These are phyloP conservation scores for Cheiracanthium punctorium DNA, from an alignment of 2,888 invertebrate species.

Conservation along the genomic window DNA sequence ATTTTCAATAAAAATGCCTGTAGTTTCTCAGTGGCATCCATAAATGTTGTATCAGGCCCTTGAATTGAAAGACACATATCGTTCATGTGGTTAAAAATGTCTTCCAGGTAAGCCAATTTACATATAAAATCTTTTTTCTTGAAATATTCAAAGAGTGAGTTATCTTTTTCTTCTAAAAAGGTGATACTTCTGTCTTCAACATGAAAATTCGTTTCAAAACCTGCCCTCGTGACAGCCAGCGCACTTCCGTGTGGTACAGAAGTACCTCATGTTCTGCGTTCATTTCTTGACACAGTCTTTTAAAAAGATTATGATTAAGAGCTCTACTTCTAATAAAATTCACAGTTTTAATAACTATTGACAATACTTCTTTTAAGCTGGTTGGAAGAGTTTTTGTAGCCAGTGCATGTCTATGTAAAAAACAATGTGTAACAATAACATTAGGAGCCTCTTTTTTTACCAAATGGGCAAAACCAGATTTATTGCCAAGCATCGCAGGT, in stretches of 20 bases:
- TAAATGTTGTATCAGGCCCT: constrained; percentile 43
- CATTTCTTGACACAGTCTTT: constrained; percentile 56
- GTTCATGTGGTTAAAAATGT: constrained; percentile 34
- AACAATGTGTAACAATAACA: too few species aligned
- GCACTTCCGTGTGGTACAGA: constrained; percentile 52
- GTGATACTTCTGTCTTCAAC: constrained; percentile 48
- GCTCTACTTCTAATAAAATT: constrained; percentile 56
- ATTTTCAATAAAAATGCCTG: constrained; percentile 49
- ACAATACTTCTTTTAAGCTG: constrained; percentile 43
- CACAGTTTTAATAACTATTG: constrained; percentile 38
- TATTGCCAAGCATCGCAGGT: too few species aligned
- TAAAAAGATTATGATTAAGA: constrained; percentile 57
- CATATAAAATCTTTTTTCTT: too few species aligned
- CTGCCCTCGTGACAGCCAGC: constrained; percentile 50
- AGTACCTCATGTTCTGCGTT: constrained; percentile 57
- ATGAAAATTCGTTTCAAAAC: constrained; percentile 54
- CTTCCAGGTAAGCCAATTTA: too few species aligned
- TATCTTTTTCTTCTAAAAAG: too few species aligned
- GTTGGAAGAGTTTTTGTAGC: constrained; percentile 55
- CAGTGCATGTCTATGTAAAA: constrained; percentile 44
- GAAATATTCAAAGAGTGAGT: too few species aligned
- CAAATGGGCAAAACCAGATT: too few species aligned
- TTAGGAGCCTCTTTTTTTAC: too few species aligned
- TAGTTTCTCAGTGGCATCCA: constrained; percentile 49
- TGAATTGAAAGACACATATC: constrained; percentile 38